A percentile compares a stretch with the other conserved stretches of the same genome.
Conservation (phyloP, 2,888 invertebrate species). For the Trachelus iudaicus region DNA sequence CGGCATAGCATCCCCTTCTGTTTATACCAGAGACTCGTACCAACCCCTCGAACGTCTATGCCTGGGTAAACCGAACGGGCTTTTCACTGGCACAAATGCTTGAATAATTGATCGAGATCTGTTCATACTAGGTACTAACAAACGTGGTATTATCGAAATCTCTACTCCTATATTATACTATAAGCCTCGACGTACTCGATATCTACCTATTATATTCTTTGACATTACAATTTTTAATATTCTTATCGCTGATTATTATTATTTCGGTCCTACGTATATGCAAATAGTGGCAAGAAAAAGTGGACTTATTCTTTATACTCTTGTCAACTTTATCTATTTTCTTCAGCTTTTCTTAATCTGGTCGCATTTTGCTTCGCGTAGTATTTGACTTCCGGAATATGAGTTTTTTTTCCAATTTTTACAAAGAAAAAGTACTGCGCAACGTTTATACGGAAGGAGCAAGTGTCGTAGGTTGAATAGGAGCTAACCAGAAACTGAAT, state of each 20-base stretch:
- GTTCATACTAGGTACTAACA: background rate
- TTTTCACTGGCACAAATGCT: slow-evolving; percentile 18
- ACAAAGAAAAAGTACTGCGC: background rate
- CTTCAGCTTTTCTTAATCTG: background rate
- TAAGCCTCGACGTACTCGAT: background rate
- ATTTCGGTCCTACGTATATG: background rate
- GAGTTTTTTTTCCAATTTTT: too few species aligned
- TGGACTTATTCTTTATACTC: background rate
- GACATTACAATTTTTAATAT: background rate
- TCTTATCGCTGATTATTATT: background rate
- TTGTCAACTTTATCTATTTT: background rate
- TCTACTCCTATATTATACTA: background rate
- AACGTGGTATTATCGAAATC: slow-evolving; percentile 7
- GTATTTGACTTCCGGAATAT: background rate
- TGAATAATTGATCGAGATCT: slow-evolving; percentile 24
- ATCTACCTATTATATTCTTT: background rate
- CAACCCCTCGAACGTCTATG: slow-evolving; percentile 15
- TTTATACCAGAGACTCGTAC: slow-evolving; percentile 11
- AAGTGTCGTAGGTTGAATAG: background rate
- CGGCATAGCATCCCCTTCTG: slow-evolving; percentile 15
- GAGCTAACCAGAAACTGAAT: background rate
- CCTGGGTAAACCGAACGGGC: slow-evolving; percentile 9
- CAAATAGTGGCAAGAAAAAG: background rate
- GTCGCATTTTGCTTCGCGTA: background rate
- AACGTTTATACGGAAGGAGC: background rate